phyloP scores from a whole-genome alignment of 1,140 invertebrate genomes.

The Caerostris darwini region DNA sequence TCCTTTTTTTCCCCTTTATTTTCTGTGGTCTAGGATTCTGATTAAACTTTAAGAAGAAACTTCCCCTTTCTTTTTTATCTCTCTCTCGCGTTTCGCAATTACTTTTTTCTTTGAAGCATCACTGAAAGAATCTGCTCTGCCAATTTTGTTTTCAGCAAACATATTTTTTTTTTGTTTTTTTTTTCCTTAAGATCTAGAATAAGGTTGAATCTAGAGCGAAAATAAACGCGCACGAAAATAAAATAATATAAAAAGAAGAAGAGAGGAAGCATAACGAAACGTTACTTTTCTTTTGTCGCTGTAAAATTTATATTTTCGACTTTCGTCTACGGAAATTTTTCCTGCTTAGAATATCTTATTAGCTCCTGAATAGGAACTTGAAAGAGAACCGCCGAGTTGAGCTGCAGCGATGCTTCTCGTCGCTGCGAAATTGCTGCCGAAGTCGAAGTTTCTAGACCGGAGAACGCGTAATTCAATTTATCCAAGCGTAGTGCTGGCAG shows the following conservation, averaged over 20 bases:
- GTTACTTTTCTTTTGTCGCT: neutral
- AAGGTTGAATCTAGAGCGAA: neutral
- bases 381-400: neutral
- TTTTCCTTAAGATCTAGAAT: neutral
- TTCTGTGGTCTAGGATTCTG: neutral
- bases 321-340: constrained; percentile 19
- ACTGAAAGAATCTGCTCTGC: neutral
- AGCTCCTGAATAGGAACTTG: constrained; percentile 4
- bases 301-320: constrained; percentile 32
- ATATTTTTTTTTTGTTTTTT: neutral
- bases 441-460: neutral
- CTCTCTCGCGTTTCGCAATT: too few relatives aligned
- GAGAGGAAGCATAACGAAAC: neutral
- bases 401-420: neutral
- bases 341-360: constrained; percentile 25
- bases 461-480: neutral
- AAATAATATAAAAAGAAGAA: neutral
- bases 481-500: neutral
- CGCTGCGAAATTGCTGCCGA: neutral
- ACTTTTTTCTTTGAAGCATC: neutral
- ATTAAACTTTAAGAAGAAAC: neutral
- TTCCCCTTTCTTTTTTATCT: neutral
- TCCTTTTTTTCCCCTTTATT: neutral
- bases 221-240: neutral
- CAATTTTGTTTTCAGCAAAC: neutral